phyloP scores from a whole-genome alignment of 2,888 invertebrate genomes.

The Aethes cnicana region DNA sequence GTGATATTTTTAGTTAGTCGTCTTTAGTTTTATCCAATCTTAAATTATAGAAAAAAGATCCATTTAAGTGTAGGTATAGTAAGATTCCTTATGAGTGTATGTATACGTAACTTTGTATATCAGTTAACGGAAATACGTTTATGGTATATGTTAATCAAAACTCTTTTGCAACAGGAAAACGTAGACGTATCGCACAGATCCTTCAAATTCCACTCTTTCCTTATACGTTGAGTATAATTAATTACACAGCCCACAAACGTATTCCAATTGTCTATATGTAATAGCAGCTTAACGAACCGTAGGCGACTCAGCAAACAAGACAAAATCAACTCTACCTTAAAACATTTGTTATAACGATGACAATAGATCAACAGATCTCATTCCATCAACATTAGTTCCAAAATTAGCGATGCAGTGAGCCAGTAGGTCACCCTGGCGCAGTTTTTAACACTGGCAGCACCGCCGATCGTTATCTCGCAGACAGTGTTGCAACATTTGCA shows the following conservation, averaged over 20 bases:
- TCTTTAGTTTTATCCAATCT: too few species aligned
- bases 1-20: too few species aligned
- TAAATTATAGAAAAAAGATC: too few species aligned
- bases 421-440: constrained; percentile 51
- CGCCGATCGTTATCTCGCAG: constrained; percentile 51
- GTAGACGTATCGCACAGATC: constrained; percentile 16
- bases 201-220: constrained; percentile 15
- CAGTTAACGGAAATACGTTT: constrained; percentile 3
- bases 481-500: constrained; percentile 61
- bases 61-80: too few species aligned
- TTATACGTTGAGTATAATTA: constrained; percentile 12
- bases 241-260: background rate
- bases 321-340: background rate
- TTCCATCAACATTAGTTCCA: constrained; percentile 42
- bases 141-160: constrained; percentile 2
- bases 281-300: too few species aligned
- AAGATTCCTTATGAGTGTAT: too few species aligned
- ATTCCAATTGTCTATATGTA: too few species aligned
- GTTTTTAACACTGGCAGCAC: constrained; percentile 29
- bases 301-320: background rate
- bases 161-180: constrained; percentile 14
- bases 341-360: background rate
- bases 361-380: constrained; percentile 19
- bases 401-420: constrained; percentile 50
- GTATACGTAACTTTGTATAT: too few species aligned